Conservation (phyloP, 1,140 invertebrate species). For the roundworm (Caenorhabditis elegans) region WBcel235 BX284602.5:13374501-13375000, state of each 20-base stretch:
- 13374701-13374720: conserved; percentile 61
- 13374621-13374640: too few species aligned
- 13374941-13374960: conserved; percentile 70
- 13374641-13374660: too few species aligned
- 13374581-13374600: too few species aligned
- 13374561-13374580: too few species aligned
- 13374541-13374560: too few species aligned
- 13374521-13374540: too few species aligned
- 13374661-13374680: too few species aligned
- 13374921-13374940: conserved; percentile 64
- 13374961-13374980: conserved; percentile 70
- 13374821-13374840: conserved; percentile 62
- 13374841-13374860: conserved; percentile 60
- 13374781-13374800: conserved; percentile 50
- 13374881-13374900: conserved; percentile 51
- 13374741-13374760: conserved; percentile 48
- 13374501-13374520: too few species aligned
- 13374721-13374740: conserved; percentile 62
- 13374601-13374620: too few species aligned
- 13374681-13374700: not conserved
- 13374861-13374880: conserved; percentile 54
- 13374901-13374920: conserved; percentile 53
- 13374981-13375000: conserved; percentile 67
- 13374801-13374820: conserved; percentile 60
- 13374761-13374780: conserved; percentile 49